Evolutionary conservation across 2,797 vertebrate species (phyloP).

Genomic region (Sebastes reedi): DNA sequence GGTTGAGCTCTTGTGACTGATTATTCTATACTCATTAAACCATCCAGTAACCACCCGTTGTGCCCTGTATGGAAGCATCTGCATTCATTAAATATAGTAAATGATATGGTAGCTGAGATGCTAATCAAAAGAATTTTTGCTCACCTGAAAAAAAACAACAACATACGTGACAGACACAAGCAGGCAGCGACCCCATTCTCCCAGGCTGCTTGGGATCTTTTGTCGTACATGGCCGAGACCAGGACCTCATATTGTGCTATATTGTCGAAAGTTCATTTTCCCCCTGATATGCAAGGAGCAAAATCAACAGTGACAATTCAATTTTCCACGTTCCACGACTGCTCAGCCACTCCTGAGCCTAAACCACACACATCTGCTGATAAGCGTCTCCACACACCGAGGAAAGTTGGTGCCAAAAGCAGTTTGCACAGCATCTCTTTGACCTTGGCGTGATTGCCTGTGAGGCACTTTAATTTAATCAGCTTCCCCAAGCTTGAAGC

Average conservation of each 20-base stretch:
- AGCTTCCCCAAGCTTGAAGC: conserved; percentile 77
- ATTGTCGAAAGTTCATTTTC: conserved; percentile 73
- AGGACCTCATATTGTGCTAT: conserved; percentile 61
- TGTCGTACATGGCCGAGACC: conserved; percentile 37
- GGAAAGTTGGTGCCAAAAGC: conserved; percentile 77
- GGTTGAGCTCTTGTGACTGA: conserved; percentile 6
- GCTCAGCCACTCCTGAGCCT: conserved; percentile 44
- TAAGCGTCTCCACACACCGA: conserved; percentile 63
- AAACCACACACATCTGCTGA: conserved; percentile 76
- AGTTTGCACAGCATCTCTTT: conserved; percentile 79
- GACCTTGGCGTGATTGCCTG: conserved; percentile 85
- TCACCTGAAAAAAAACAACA: background rate
- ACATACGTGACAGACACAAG: background rate
- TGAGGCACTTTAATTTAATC: conserved; percentile 86
- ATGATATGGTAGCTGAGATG: background rate
- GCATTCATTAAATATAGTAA: conserved; percentile 19
- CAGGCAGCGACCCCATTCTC: conserved; percentile 13
- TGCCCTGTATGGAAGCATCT: background rate
- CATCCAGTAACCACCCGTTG: background rate
- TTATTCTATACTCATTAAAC: conserved; percentile 33
- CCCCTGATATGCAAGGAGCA: conserved; percentile 60
- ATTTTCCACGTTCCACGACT: conserved; percentile 72
- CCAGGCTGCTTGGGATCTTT: conserved; percentile 25
- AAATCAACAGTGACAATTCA: conserved; percentile 83
- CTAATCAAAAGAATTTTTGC: conserved; percentile 2